A percentile compares a stretch with the other conserved stretches of the same genome.
phyloP scores from a whole-genome alignment of 2,113 vertebrate genomes.

The Noctilio leporinus region DNA sequence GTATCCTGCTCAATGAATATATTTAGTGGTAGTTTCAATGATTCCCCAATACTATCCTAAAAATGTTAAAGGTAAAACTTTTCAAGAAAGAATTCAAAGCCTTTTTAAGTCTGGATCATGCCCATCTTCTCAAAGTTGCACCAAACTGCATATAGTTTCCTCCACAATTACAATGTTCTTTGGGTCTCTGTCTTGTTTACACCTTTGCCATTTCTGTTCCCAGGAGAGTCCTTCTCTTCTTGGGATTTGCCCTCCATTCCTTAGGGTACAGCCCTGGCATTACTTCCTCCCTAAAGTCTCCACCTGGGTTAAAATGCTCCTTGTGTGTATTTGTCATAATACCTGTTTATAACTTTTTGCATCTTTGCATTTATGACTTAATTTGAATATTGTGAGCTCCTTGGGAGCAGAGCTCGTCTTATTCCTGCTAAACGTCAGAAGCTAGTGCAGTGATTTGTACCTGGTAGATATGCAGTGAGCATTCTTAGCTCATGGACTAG shows the following conservation, averaged over 20 bases:
- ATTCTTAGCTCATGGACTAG: neutral
- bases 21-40: neutral
- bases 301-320: neutral
- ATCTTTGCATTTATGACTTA: neutral
- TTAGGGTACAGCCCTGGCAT: neutral
- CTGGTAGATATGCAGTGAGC: neutral
- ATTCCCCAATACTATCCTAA: neutral
- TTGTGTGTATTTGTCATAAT: neutral
- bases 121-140: neutral
- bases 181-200: neutral
- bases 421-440: neutral
- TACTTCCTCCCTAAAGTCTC: neutral
- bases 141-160: neutral
- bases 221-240: neutral
- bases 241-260: neutral
- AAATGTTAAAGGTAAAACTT: neutral
- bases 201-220: neutral
- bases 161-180: neutral
- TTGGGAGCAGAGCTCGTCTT: neutral
- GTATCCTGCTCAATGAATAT: neutral
- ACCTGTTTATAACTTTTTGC: neutral
- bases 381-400: neutral
- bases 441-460: neutral
- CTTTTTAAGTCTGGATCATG: neutral
- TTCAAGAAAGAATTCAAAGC: neutral